phyloP scores from a whole-genome alignment of 2,113 vertebrate species.

The Machaerirhynchus nigripectus region DNA sequence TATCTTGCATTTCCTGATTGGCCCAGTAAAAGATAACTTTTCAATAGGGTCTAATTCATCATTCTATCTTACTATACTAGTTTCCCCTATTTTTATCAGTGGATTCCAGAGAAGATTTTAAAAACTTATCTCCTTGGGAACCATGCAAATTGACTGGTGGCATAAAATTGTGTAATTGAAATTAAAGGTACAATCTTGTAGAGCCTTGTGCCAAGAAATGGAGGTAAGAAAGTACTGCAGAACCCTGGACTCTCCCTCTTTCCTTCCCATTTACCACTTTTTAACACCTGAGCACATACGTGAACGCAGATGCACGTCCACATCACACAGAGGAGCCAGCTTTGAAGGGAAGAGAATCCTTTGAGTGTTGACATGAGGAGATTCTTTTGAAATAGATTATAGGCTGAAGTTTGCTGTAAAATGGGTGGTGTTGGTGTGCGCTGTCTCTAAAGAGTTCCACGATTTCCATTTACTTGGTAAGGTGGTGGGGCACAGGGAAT shows the following conservation, averaged over 20 bases:
- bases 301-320: too few relatives aligned
- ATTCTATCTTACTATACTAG: slow-evolving; percentile 6
- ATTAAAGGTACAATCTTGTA: background rate
- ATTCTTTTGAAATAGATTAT: background rate
- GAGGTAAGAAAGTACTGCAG: background rate
- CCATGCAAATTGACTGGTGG: background rate
- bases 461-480: background rate
- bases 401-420: background rate
- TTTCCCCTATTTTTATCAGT: background rate
- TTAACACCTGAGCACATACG: rapidly evolving
- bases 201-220: background rate
- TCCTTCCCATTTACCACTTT: background rate
- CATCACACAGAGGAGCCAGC: background rate
- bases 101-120: background rate
- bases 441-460: background rate
- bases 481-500: background rate
- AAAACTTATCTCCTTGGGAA: background rate
- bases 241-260: background rate
- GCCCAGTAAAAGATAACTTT: slow-evolving; percentile 29
- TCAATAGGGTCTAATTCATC: slow-evolving; percentile 18
- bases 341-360: background rate
- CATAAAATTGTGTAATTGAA: background rate
- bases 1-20: slow-evolving; percentile 42
- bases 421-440: background rate
- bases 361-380: background rate